A percentile compares a stretch with the other conserved stretches of the same genome.
These are phyloP conservation scores for Erebia palarica DNA, from an alignment of 2,888 invertebrate species.

Conservation along the genomic window DNA sequence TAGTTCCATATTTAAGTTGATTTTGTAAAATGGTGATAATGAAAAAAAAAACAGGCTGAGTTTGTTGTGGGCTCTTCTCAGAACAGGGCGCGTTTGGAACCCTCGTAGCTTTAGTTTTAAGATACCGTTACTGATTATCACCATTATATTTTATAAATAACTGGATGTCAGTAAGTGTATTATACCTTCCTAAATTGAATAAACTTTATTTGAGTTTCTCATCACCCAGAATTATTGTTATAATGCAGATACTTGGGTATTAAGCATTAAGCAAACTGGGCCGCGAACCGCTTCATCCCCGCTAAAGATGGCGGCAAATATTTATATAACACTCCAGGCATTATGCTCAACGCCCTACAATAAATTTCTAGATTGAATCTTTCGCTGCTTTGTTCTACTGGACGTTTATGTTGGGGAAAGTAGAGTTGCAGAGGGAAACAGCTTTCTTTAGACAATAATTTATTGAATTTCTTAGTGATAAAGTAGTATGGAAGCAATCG, in stretches of 20 bases:
- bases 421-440: background rate
- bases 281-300: constrained; percentile 34
- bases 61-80: too few species aligned
- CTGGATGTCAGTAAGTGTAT: too few species aligned
- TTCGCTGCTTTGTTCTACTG: constrained; percentile 21
- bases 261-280: constrained; percentile 25
- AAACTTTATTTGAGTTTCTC: too few species aligned
- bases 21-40: too few species aligned
- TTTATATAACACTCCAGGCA: constrained; percentile 34
- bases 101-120: too few species aligned
- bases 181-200: too few species aligned
- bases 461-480: background rate
- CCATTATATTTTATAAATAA: too few species aligned
- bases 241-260: constrained; percentile 28
- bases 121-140: too few species aligned
- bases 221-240: constrained; percentile 8
- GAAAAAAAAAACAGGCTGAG: too few species aligned
- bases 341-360: constrained; percentile 34
- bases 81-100: too few species aligned
- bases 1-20: too few species aligned
- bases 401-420: constrained; percentile 19
- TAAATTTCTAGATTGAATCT: constrained; percentile 37
- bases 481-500: too few species aligned
- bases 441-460: background rate
- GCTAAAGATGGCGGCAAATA: constrained; percentile 35